Percentiles rank a stretch among this genome's conserved stretches.
Evolutionary conservation across 1,140 invertebrate species (phyloP).

Genomic region (Drosophila tristis): DNA sequence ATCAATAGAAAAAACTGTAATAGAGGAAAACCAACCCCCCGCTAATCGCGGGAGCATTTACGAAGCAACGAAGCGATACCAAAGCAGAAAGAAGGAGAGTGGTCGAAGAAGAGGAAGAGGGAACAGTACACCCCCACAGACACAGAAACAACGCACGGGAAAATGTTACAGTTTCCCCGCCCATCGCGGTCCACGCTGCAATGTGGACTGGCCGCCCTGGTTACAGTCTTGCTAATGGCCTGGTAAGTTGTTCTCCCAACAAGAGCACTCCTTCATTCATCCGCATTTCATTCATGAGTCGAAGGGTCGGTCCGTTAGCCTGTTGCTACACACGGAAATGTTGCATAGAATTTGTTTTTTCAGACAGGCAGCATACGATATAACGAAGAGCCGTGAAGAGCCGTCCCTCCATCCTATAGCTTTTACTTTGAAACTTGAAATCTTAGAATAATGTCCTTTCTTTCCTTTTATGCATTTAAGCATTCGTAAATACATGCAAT

Average conservation of each 20-base stretch:
- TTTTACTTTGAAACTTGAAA: too few relatives aligned
- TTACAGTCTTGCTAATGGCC: conserved; percentile 54
- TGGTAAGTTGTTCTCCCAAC: conserved; percentile 49
- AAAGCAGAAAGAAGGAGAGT: conserved; percentile 1
- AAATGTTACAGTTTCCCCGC: conserved; percentile 64
- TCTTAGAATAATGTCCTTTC: too few relatives aligned
- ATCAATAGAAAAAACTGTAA: too few relatives aligned
- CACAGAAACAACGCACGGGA: conserved; percentile 8
- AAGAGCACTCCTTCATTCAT: background rate
- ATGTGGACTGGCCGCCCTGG: conserved; percentile 39
- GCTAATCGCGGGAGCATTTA: background rate
- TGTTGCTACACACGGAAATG: too few relatives aligned
- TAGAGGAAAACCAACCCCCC: background rate
- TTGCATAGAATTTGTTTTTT: background rate
- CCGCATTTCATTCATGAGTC: background rate
- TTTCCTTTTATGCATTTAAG: background rate
- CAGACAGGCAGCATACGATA: too few relatives aligned
- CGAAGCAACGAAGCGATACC: background rate
- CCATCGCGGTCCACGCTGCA: conserved; percentile 50
- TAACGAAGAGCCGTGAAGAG: background rate
- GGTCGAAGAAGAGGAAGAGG: background rate
- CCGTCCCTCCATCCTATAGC: too few relatives aligned
- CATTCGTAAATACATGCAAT: background rate
- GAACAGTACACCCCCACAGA: background rate
- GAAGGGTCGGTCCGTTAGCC: too few relatives aligned